Base-by-base conservation (phyloP, 2,888 invertebrate genomes). In the Cantharis rustica region DNA sequence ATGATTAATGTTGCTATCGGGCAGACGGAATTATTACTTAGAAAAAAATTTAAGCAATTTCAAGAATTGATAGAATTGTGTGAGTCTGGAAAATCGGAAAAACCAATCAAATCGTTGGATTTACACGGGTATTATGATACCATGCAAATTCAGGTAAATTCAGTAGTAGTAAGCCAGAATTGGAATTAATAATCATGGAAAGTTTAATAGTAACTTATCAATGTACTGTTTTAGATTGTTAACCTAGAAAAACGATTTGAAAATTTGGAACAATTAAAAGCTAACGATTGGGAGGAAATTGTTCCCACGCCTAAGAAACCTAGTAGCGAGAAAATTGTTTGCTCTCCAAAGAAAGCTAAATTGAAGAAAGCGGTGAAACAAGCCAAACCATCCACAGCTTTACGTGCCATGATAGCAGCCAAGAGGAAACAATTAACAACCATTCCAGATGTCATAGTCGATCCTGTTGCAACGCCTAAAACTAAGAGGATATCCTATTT, bases 121-220 rank as follows among this genome's bases (percentile, higher is more conserved):
- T 89, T 96, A 73, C 94, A 93, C 82, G 96, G 96, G 23, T 96
- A 96, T 89, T 96, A 96, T 96, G 96, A 96, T 83, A 94, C 95
- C 93, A 92, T 95, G 61, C 92, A 91, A 81, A 92, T 95, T 87
- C 95, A 96, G 89, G 90, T 89, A 13, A 82, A n/a, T 47, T 47
- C 1, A n/a, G 11, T 11, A 3, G 3, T n/a, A n/a, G n/a, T n/a
- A n/a, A n/a, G n/a, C n/a, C n/a, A n/a, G 2, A 11, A 23, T 23
- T 23, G 4, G 23, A 23, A 23, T 23, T 23, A 7, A 23, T 7
- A 23, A 23, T 23, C 23, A 5, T 23, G 23, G 4, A 23, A 23
- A 23, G n/a, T n/a, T n/a, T n/a, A 13, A 31, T 27, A 11, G 1
- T 4, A 13, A 31, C 26, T 10, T 1, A 27, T 27, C 10, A n/a